Evolutionary conservation across 2,113 vertebrate species (phyloP), one percentile per base, ranked within the genome.

Genomic region (Pagrus major): DNA sequence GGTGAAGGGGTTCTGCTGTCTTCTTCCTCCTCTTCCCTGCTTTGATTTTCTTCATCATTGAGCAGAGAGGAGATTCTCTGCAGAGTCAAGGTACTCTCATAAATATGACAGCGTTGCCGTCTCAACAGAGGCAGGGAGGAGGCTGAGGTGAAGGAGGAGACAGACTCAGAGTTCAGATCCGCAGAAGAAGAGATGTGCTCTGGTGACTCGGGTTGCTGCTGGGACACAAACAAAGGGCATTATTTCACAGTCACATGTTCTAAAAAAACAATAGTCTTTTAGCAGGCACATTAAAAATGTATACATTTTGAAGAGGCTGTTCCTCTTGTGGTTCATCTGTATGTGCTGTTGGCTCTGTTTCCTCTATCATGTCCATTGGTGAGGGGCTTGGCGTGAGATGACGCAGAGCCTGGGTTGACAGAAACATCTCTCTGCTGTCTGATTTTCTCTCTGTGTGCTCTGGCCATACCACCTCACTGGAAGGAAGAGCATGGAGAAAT

Each of bases 401-500:
- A 64, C 21, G 29, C 35, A 75, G 65, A 64, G 71, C 71, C 69
- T 85, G 70, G 5, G 46, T 55, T 15, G 71, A 82, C 61, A 90
- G 72, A 71, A 65, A 78, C 23, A 68, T 67, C 55, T 74, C 71
- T 73, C 66, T 65, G 21, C 64, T 78, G 37, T 67, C 69, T 11
- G 67, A 49, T 52, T 72, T 86, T n/a, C 23, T 79, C 54, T 83
- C 67, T 15, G 49, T 18, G n/a, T 80, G 77, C 23, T 71, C 51
- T 1, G 78, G 89, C 91, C 90, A 92, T 46, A 80, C 81, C 42
- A 75, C 60, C 44, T 60, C 75, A 35, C 91, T 93, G 44, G 16
- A 60, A 78, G 25, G 54, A 27, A 75, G 54, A 76, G 52, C 55
- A 82, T 5, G 7, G 29, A 23, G 14, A 39, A 54, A 64, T 29